These are phyloP conservation scores for Nipponacmea schrenckii DNA, from an alignment of 2,888 invertebrate genomes.

Conservation along the genomic window DNA sequence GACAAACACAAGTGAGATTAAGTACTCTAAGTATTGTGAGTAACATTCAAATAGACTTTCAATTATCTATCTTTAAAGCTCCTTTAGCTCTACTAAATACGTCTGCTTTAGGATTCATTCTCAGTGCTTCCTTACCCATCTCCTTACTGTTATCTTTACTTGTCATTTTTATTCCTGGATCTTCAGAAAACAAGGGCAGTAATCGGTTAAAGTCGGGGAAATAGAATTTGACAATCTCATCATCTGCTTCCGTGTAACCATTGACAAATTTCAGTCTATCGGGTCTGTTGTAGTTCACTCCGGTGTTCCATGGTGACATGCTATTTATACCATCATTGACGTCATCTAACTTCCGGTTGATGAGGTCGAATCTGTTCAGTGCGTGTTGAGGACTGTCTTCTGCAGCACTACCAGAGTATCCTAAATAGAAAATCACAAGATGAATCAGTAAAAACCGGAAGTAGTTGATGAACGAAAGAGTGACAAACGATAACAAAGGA, in stretches of 20 bases:
- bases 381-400: too few relatives aligned
- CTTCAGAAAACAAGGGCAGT: background rate
- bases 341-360: too few relatives aligned
- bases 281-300: background rate
- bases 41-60: background rate
- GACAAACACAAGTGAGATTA: background rate
- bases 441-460: too few relatives aligned
- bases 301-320: conserved; percentile 1
- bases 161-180: background rate
- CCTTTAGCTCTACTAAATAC: background rate
- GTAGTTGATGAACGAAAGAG: too few relatives aligned
- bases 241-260: background rate
- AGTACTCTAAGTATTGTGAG: too few relatives aligned
- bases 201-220: conserved; percentile 1
- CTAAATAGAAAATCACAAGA: too few relatives aligned
- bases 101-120: background rate
- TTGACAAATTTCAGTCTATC: background rate
- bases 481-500: too few relatives aligned
- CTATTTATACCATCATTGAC: background rate
- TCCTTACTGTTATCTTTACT: background rate
- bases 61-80: background rate
- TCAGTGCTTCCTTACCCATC: background rate
- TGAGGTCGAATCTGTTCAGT: too few relatives aligned
- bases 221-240: background rate
- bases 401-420: too few relatives aligned